A percentile compares a stretch with the other conserved stretches of the same genome.
These are phyloP conservation scores for Colius striatus DNA, from an alignment of 2,113 vertebrate species.

Conservation along the genomic window DNA sequence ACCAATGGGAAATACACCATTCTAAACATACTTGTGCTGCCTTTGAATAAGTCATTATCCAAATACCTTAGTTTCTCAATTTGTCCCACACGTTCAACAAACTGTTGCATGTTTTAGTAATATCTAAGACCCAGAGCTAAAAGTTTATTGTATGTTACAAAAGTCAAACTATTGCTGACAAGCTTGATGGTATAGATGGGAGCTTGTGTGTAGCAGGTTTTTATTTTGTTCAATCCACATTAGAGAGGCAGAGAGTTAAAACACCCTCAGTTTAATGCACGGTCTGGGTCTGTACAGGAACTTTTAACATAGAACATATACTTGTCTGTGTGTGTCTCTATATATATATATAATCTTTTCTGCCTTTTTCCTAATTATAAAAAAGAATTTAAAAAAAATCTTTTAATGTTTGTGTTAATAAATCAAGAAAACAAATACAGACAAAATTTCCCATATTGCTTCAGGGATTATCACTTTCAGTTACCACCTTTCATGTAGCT, in stretches of 20 bases:
- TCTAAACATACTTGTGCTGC: background rate
- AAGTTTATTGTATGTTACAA: background rate
- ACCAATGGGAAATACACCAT: background rate
- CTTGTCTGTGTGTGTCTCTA: no score
- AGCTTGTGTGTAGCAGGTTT: accelerated
- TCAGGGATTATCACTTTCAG: background rate
- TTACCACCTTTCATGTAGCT: background rate
- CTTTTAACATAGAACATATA: background rate
- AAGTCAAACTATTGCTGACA: background rate
- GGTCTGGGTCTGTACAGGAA: background rate
- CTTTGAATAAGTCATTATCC: background rate
- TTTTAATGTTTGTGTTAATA: background rate
- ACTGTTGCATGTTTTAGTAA: background rate
- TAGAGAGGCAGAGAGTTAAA: background rate
- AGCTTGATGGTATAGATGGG: background rate
- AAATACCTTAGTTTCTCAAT: background rate
- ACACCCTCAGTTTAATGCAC: accelerated
- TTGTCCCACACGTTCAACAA: accelerated
- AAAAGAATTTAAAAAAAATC: background rate
- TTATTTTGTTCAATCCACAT: background rate
- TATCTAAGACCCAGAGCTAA: background rate
- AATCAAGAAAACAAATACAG: background rate
- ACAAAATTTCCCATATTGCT: background rate
- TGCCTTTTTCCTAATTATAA: background rate
- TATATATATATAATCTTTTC: background rate